These are phyloP conservation scores for Acanthosepion lycidas DNA, from an alignment of 2,888 invertebrate species.

Conservation along the genomic window DNA sequence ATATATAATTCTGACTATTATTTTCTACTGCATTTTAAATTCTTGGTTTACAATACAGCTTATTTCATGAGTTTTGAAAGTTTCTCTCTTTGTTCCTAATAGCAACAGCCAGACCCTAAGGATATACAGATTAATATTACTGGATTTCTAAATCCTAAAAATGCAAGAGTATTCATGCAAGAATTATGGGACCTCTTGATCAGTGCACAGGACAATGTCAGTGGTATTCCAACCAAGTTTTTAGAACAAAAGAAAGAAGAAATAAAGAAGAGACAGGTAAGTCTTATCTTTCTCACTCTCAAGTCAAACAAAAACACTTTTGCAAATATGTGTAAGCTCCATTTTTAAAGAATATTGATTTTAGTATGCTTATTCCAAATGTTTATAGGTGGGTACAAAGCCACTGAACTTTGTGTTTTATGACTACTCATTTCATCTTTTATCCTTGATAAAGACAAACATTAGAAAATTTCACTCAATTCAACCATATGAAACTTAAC, in stretches of 20 bases:
- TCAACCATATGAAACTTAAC: too few species aligned
- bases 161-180: constrained; percentile 97
- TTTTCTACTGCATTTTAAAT: neutral
- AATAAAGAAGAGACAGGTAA: constrained; percentile 77
- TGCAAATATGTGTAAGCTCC: too few species aligned
- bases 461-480: too few species aligned
- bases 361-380: too few species aligned
- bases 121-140: constrained; percentile 99
- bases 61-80: constrained; percentile 17
- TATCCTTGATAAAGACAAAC: too few species aligned
- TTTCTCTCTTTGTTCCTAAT: constrained; percentile 66
- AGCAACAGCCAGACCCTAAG: constrained; percentile 94
- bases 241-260: constrained; percentile 97
- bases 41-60: neutral
- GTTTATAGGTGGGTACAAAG: too few species aligned
- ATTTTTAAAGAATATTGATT: too few species aligned
- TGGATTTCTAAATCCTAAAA: constrained; percentile 97
- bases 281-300: neutral
- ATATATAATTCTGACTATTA: neutral
- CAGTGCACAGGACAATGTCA: constrained; percentile 95
- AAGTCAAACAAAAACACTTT: neutral
- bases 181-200: constrained; percentile 96
- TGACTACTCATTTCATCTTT: too few species aligned
- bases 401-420: too few species aligned
- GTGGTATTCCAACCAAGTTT: constrained; percentile 95